A percentile compares a stretch with the other conserved stretches of the same genome.
Conservation (phyloP, 2,113 vertebrate genomes). For the Azemiops feae region DNA sequence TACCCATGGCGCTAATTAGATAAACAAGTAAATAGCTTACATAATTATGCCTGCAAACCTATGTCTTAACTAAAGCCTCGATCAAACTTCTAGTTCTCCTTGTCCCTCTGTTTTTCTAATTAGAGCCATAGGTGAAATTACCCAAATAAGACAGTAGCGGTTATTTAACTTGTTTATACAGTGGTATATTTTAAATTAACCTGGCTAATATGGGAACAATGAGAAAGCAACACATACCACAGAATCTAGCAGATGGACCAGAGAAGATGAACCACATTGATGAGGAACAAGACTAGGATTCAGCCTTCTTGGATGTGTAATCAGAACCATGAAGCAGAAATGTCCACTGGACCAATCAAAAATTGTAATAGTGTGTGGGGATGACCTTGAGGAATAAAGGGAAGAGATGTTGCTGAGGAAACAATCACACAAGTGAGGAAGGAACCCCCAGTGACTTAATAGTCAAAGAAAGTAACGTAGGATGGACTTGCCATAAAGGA, state of each 20-base stretch:
- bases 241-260: background rate
- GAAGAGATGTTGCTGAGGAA: background rate
- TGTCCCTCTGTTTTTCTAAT: background rate
- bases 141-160: background rate
- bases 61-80: background rate
- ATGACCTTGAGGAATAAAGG: background rate
- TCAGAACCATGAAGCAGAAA: background rate
- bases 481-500: background rate
- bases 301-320: background rate
- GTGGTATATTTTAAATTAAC: background rate
- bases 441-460: background rate
- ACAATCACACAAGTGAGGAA: background rate
- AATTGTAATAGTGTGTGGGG: background rate
- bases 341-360: background rate
- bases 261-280: background rate
- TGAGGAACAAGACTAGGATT: background rate
- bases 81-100: background rate
- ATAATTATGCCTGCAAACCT: background rate
- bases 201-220: background rate
- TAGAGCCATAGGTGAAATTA: background rate
- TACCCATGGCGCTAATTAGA: background rate
- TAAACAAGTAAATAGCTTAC: background rate
- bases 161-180: background rate
- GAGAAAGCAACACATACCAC: background rate
- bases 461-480: background rate